Evolutionary conservation across 2,888 invertebrate species (phyloP), one percentile per base, ranked within the genome.

Genomic region (Troides oblongomaculatus): DNA sequence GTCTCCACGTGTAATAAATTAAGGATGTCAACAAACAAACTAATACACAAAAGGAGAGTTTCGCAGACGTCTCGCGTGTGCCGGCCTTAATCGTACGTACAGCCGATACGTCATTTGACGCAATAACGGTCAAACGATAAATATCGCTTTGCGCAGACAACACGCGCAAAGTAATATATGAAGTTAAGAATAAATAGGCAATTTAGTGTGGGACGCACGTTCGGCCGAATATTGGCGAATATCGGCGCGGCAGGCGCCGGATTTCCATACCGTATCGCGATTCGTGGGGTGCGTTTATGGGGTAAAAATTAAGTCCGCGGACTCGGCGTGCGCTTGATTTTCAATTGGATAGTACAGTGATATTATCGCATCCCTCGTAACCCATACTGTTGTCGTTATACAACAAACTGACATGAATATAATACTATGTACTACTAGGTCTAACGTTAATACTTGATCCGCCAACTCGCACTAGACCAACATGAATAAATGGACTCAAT

Each of bases 121-220:
- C 89, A 92, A 91, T 92, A 92, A 92, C 89, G 90, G 92, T 87
- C 90, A 88, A 89, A 89, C 91, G 85, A 92, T 92, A 92, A 92
- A 92, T 92, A 92, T 90, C 86, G 88, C 87, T 92, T 92, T 91
- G 90, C 89, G 86, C 90, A 92, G 92, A 92, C 92, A 92, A 91
- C 92, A 90, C 86, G 88, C 91, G 89, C 88, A 91, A 90, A 91
- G 92, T 93, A 93, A 93, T 93, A 92, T 93, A 93, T 93, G 93
- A 93, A 92, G 92, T 93, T 89, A 91, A 90, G 93, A 92, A 93
- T 93, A 93, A 93, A 93, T 92, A 93, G 93, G 92, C 93, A 89
- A 92, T 93, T 93, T 91, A 88, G 89, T 87, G 84, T 83, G 86
- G 84, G 83, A 81, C 91, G 83, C 93, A 93, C 93, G 93, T 93